Base-by-base conservation (phyloP, 2,888 invertebrate species). In the Stenurella melanura region DNA sequence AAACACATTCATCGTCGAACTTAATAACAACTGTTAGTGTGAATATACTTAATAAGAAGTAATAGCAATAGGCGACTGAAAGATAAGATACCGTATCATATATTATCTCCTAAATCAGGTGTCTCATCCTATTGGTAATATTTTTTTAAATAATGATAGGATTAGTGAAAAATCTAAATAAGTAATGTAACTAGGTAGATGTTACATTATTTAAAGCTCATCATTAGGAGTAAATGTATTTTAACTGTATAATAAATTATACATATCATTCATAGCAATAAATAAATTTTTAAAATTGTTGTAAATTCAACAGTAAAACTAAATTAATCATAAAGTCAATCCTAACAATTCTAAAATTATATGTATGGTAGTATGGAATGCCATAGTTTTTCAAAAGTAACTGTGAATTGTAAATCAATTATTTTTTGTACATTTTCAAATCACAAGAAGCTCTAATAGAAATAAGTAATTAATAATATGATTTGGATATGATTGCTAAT, bases 221-320 rank as follows among this genome's bases (percentile, higher is more conserved):
- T 42, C 21, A 26, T 38, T 42, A 42, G 4, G 7, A 42, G 15
- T 12, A 42, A 11, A 12, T 2, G 12, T 42, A 42, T 11, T 42
- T 12, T 5, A 50, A 12, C 50, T 15, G n/a, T 50, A n/a, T n/a
- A 50, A n/a, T n/a, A 50, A 69, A 21, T 57, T 42, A 72, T 72
- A 72, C 72, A 72, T 72, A 72, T 72, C 72, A 72, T 50, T 60
- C 61, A n/a, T 63, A 72, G 72, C 72, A 72, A 72, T 72, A 72
- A 70, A 58, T 58, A 19, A 30, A 63, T 63, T 63, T 9, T 34
- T 34, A 34, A 50, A 50, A 6, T 42, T n/a, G 15, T 50, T 11
- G 15, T 4, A 15, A 42, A 42, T 42, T 50, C 50, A 15, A n/a
- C 15, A 50, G n/a, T 42, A 42, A 42, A 42, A 15, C 12, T n/a